A percentile compares a stretch with the other conserved stretches of the same genome.
These are phyloP conservation scores for Ctenopoma multispine DNA, from an alignment of 2,797 vertebrate species.

Conservation along the genomic window DNA sequence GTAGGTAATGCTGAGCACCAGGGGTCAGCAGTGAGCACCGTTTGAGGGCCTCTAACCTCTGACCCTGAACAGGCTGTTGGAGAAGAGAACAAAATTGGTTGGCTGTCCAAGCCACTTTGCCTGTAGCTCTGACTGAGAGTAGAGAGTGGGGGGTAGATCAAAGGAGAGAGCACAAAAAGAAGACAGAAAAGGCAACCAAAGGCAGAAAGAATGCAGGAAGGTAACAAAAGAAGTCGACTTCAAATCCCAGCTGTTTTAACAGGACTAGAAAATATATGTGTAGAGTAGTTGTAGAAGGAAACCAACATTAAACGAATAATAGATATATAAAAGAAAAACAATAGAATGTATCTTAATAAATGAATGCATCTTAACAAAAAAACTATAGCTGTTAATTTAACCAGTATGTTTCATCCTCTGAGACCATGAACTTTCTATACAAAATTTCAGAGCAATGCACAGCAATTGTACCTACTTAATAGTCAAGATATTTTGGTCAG, in stretches of 20 bases:
- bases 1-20: conserved; percentile 57
- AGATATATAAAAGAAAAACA: too few relatives aligned
- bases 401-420: neutral
- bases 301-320: too few relatives aligned
- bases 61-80: conserved; percentile 56
- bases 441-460: neutral
- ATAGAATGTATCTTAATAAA: too few relatives aligned
- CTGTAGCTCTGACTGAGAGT: conserved; percentile 55
- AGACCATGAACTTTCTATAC: neutral
- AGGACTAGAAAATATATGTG: neutral
- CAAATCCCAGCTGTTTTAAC: conserved; percentile 1
- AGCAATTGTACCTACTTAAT: too few relatives aligned
- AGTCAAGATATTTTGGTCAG: neutral
- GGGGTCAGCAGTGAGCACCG: conserved; percentile 69
- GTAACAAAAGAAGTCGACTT: conserved; percentile 6
- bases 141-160: conserved; percentile 49
- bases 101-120: conserved; percentile 52
- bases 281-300: neutral
- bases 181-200: conserved; percentile 23
- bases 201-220: conserved; percentile 7
- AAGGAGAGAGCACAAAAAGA: conserved; percentile 43
- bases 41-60: conserved; percentile 72
- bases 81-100: conserved; percentile 63
- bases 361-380: too few relatives aligned
- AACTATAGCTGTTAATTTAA: neutral